Evolutionary conservation across 2,797 vertebrate genomes (phyloP), one percentile per base, ranked within the genome.

Genomic region (Spondyliosoma cantharus): DNA sequence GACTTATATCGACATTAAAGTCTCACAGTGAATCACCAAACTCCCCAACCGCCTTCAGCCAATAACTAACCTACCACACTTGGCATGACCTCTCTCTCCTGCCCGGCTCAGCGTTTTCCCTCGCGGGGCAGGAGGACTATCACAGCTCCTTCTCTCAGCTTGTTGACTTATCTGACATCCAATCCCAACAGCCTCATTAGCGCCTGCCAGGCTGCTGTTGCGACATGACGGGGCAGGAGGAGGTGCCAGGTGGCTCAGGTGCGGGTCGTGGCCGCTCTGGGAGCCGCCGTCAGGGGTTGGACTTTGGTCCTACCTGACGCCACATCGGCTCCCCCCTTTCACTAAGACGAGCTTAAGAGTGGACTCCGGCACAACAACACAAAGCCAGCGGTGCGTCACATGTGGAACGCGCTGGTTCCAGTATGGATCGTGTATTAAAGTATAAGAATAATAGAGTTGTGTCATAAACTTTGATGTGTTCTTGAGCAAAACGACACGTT

Each of bases 301-400:
- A 91, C 89, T 91, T 88, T 80, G 76, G 71, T 67, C 83, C 20
- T 22, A 29, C 3, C 12, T 76, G 67, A 87, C 72, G 71, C 45
- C 74, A 86, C 65, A 73, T 16, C 27, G 46, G n/a, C n/a, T n/a
- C n/a, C 58, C 67, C 4, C 46, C 17, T 3, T 29, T 56, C 59
- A 59, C 9, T 59, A 57, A 49, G 8, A 32, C 46, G 25, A 24
- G 54, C 14, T 45, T 19, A 32, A 20, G 45, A 45, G 9, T 13
- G 12, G 52, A 24, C 45, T 49, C 77, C 27, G 27, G 16, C 65
- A 57, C 50, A 79, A 53, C 71, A 57, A 68, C 63, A 32, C 70
- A 70, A 50, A 46, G 12, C 2, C 19, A 32, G 16, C 3, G 5
- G 16, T 16, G 52, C 49, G 49, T 29, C 12, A 50, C 3, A 32